Percentiles rank a stretch among this genome's conserved stretches.
These are phyloP conservation scores for Dufourea novaeangliae DNA, from an alignment of 1,140 invertebrate genomes.

Conservation along the genomic window DNA sequence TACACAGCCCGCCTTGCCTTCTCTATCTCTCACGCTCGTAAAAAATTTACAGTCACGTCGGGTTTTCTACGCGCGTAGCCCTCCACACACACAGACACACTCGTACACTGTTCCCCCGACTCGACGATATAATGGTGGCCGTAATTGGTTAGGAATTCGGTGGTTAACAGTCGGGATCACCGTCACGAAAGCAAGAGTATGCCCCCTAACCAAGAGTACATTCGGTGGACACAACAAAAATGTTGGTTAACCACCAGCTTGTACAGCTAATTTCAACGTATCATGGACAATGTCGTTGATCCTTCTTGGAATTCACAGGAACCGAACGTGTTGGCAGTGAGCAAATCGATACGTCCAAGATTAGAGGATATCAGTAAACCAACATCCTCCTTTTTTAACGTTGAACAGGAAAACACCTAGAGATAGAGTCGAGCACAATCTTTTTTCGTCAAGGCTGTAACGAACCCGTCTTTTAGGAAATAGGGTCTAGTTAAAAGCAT, in stretches of 20 bases:
- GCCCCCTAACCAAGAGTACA: background rate
- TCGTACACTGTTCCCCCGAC: no score
- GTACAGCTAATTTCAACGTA: no score
- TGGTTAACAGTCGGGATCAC: background rate
- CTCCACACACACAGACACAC: background rate
- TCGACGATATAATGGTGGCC: constrained; percentile 7
- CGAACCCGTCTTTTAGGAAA: background rate
- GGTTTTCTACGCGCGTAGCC: constrained; percentile 21
- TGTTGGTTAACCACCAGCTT: no score
- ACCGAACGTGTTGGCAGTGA: background rate
- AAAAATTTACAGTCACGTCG: constrained; percentile 54
- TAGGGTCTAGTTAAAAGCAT: background rate
- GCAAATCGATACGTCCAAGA: constrained; percentile 1
- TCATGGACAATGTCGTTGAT: no score
- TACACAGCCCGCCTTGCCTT: constrained; percentile 56
- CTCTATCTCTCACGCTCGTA: constrained; percentile 56
- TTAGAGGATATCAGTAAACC: constrained; percentile 7
- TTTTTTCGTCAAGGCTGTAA: background rate
- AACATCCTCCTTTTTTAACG: constrained; percentile 7
- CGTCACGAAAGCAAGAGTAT: constrained; percentile 33
- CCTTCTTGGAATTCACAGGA: background rate
- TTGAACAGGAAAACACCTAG: background rate
- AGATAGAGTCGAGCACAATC: background rate
- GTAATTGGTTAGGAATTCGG: constrained; percentile 45
- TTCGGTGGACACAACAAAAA: no score